A percentile compares a stretch with the other conserved stretches of the same genome.
phyloP scores from a whole-genome alignment of 1,140 invertebrate species.

The Pseudoatta argentina region DNA sequence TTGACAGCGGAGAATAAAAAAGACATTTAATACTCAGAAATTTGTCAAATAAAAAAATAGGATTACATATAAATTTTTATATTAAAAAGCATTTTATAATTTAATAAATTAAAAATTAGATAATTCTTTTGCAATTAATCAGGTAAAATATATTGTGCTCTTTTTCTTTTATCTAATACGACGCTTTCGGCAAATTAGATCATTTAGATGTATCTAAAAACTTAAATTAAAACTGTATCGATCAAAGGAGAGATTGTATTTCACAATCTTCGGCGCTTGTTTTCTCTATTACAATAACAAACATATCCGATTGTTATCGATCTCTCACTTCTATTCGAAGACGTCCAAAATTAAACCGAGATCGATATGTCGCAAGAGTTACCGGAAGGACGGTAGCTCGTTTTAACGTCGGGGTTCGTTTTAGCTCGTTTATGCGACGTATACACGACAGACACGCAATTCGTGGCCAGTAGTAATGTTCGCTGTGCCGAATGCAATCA shows the following conservation, averaged over 20 bases:
- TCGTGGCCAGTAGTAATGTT: neutral
- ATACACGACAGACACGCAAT: conserved; percentile 21
- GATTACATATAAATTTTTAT: neutral
- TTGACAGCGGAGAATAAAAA: neutral
- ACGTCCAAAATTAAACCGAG: neutral
- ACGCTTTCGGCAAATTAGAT: neutral
- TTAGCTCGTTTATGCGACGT: conserved; percentile 44
- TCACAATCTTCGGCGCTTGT: too few relatives aligned
- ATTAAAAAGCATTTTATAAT: neutral
- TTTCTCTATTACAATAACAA: neutral
- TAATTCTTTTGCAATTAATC: neutral
- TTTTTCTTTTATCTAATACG: neutral
- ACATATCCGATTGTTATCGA: neutral
- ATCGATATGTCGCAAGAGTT: conserved; percentile 51
- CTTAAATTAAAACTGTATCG: too few relatives aligned
- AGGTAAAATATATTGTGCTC: neutral
- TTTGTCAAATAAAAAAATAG: neutral
- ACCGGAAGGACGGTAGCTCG: conserved; percentile 22
- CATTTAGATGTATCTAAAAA: neutral
- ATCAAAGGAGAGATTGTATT: neutral
- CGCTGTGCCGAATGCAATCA: conserved; percentile 25
- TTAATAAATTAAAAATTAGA: conserved; percentile 1
- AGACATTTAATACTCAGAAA: neutral
- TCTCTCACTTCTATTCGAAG: neutral
- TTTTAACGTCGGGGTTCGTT: conserved; percentile 2